These are phyloP conservation scores for Tenthredo notha DNA, from an alignment of 2,888 invertebrate species.

Conservation along the genomic window DNA sequence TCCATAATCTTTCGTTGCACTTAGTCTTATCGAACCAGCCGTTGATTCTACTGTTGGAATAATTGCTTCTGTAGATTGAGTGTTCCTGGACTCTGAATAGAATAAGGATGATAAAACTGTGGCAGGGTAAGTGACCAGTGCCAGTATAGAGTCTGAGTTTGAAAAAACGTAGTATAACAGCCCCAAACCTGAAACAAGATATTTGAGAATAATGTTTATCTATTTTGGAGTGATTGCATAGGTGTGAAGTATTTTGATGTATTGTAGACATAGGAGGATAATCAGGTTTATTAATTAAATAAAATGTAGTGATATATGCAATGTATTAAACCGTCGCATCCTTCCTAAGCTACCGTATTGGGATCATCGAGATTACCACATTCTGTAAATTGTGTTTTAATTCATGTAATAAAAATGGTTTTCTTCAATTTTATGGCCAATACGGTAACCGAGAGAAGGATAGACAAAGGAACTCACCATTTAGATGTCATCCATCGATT, in stretches of 20 bases:
- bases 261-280: neutral
- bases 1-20: slow-evolving; percentile 16
- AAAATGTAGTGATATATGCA: neutral
- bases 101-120: slow-evolving; percentile 37
- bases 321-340: slow-evolving; percentile 54
- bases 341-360: slow-evolving; percentile 68
- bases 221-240: neutral
- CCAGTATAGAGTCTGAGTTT: slow-evolving; percentile 4
- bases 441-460: slow-evolving; percentile 76
- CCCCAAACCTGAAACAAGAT: slow-evolving; percentile 75
- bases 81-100: neutral
- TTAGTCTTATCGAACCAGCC: slow-evolving; percentile 1
- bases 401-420: slow-evolving; percentile 8
- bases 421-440: slow-evolving; percentile 54
- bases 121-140: slow-evolving; percentile 29
- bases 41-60: slow-evolving; percentile 61
- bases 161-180: slow-evolving; percentile 64
- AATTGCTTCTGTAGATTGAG: neutral
- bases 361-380: slow-evolving; percentile 45
- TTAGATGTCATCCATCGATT: slow-evolving; percentile 63
- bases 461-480: slow-evolving; percentile 78
- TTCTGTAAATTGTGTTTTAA: slow-evolving; percentile 25
- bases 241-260: neutral
- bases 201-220: slow-evolving; percentile 64
- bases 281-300: neutral